A percentile compares a stretch with the other conserved stretches of the same genome.
These are phyloP conservation scores for Melieria omissa DNA, from an alignment of 2,888 invertebrate species.

Conservation along the genomic window DNA sequence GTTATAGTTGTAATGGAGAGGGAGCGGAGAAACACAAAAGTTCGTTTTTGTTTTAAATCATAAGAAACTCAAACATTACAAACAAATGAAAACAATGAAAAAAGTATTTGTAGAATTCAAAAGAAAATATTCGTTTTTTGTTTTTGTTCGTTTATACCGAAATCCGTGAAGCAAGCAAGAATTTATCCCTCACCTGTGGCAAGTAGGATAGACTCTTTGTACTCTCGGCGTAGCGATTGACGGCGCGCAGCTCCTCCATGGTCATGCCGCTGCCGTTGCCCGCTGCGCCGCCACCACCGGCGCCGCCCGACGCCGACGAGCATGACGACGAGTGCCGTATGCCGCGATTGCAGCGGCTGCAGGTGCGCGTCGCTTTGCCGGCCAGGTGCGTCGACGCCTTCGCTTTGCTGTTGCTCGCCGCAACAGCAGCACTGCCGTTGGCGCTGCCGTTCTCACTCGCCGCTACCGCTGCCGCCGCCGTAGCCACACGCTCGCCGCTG, in stretches of 20 bases:
- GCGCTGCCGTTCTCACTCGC: conserved; percentile 20
- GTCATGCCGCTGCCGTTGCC: conserved; percentile 71
- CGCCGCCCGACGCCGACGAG: conserved; percentile 69
- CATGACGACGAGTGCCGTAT: conserved; percentile 69
- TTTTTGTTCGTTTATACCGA: conserved; percentile 57
- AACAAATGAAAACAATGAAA: conserved; percentile 32
- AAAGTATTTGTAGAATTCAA: conserved; percentile 41
- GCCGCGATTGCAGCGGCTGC: conserved; percentile 64
- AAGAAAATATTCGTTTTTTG: conserved; percentile 22
- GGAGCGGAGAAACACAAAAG: too few relatives aligned
- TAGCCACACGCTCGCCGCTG: conserved; percentile 44
- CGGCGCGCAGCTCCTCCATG: conserved; percentile 83
- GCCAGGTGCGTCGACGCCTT: conserved; percentile 33
- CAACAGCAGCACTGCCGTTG: conserved; percentile 19
- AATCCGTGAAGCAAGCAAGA: conserved; percentile 65
- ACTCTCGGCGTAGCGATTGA: conserved; percentile 91
- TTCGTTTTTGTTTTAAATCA: too few relatives aligned
- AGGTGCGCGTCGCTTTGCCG: conserved; percentile 47
- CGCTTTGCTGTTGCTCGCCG: conserved; percentile 17
- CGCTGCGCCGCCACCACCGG: conserved; percentile 44
- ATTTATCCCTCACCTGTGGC: conserved; percentile 80
- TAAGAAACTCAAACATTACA: background rate
- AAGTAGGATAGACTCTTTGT: conserved; percentile 91
- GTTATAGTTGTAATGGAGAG: too few relatives aligned
- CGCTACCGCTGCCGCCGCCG: conserved; percentile 18